Base-by-base conservation (phyloP, 2,888 invertebrate genomes). In the Callyntrura guangdongensis region DNA sequence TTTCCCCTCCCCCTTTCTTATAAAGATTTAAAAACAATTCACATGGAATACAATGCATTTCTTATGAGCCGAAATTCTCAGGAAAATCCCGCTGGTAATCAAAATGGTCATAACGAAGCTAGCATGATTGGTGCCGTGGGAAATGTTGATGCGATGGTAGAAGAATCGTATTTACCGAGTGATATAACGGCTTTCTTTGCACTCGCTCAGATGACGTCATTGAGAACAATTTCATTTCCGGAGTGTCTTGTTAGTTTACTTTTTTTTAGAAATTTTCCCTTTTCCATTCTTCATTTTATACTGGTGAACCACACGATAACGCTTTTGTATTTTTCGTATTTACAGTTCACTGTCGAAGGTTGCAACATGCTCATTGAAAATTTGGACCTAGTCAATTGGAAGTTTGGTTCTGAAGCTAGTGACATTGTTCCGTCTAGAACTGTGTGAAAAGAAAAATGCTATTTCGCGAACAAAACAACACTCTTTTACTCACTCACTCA, bases 31-130 rank as follows among this genome's bases (percentile, higher is more conserved):
- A 90, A 86, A 53, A 85, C 85, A 11, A 36, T 90, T 20, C 86
- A 86, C 27, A 85, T 90, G 69, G 90, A 90, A 22, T 90, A 86
- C 25, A 90, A 90, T 22, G 90, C 85, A 47, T 90, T 90, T 17
- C 25, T 89, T 12, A 89, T 84, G 84, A 89, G 89, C 47, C 47
- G 89, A 20, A 64, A 83, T 74, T 45, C 77, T 17, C 14, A 22
- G 14, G 20, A 17, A 14, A 87, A 87, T 74, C 25, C n/a, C 8
- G 56, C 59, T 5, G 74, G 8, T n/a, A 20, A 27, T 86, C 36
- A n/a, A 36, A 74, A 56, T 74, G 20, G 47, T 22, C 36, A 56
- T 20, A 49, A 14, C 22, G 74, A 56, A 49, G 83, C n/a, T 3
- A 77, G 49, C 53, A 1, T 45, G 22, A 49, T 17, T 47, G 22